Conservation (phyloP, 1,140 invertebrate species). For the Drosophila sp. region DNA sequence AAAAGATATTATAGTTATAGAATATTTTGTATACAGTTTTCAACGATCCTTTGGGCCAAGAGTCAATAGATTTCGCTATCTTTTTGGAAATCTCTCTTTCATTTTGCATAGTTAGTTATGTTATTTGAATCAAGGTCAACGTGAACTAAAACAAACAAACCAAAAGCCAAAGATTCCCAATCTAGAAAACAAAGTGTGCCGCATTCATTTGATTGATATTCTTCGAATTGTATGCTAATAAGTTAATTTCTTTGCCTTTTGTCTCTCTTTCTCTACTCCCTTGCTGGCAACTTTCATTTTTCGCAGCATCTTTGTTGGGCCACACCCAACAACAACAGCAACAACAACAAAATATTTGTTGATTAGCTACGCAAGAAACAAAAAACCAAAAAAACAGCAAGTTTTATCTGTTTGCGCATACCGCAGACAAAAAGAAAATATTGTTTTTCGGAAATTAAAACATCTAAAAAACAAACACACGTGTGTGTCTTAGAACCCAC, state of each 20-base stretch:
- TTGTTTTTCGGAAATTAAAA: slow-evolving; percentile 2
- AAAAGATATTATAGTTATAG: no score
- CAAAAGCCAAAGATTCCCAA: background rate
- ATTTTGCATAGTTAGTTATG: no score
- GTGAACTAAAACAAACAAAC: background rate
- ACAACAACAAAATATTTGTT: slow-evolving; percentile 5
- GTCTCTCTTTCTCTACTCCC: background rate
- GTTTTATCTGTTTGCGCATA: slow-evolving; percentile 9
- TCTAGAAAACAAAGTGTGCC: background rate
- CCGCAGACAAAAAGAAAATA: background rate
- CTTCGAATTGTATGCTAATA: slow-evolving; percentile 1
- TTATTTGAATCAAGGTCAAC: no score
- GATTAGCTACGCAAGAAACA: background rate
- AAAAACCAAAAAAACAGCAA: background rate
- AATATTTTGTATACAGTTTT: no score
- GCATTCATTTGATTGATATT: slow-evolving; percentile 5
- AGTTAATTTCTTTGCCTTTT: background rate
- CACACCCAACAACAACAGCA: background rate
- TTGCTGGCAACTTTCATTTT: slow-evolving; percentile 1
- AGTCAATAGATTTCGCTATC: no score
- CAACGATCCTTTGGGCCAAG: no score
- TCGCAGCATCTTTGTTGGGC: slow-evolving; percentile 3
- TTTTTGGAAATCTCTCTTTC: no score
- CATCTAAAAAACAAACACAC: background rate
- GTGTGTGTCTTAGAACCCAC: background rate